phyloP scores from a whole-genome alignment of 2,113 vertebrate genomes.

The Rhabdomys dilectus region DNA sequence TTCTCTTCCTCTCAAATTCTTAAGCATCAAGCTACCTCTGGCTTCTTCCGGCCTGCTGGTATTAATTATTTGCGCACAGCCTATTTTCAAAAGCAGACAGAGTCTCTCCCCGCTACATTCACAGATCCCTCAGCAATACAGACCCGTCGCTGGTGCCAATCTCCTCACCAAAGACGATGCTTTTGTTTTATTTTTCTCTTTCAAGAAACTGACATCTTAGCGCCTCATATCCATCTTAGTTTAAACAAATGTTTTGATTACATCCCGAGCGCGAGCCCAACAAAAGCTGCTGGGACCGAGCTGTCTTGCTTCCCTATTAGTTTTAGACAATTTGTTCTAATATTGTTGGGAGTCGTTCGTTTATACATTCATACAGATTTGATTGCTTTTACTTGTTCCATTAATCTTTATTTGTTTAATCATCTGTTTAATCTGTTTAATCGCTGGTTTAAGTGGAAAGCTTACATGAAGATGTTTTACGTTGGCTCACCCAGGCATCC shows the following conservation, averaged over 20 bases:
- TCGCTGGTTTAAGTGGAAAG: constrained; percentile 88
- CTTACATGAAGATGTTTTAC: constrained; percentile 83
- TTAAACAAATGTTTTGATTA: constrained; percentile 87
- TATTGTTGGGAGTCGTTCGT: constrained; percentile 86
- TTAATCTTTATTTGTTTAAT: constrained; percentile 92
- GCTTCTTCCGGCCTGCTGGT: not conserved
- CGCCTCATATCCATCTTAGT: constrained; percentile 72
- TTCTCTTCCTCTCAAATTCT: not conserved
- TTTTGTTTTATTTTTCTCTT: constrained; percentile 79
- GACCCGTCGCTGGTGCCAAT: not conserved
- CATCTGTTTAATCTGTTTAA: constrained; percentile 90
- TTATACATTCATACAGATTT: constrained; percentile 87
- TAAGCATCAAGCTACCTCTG: not conserved
- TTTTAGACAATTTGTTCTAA: constrained; percentile 88
- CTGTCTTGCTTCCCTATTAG: constrained; percentile 76
- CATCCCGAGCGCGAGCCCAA: constrained; percentile 72
- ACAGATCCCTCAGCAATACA: not conserved
- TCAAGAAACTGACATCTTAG: constrained; percentile 82
- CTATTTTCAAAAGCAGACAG: not conserved
- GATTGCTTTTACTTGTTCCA: constrained; percentile 89
- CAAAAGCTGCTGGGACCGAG: constrained; percentile 83
- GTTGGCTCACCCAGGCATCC: constrained; percentile 56
- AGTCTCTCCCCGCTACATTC: not conserved
- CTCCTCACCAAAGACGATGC: constrained; percentile 45
- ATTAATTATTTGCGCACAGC: not conserved